Conservation (phyloP, 2,113 vertebrate species). For the Phyllopteryx taeniolatus region DNA sequence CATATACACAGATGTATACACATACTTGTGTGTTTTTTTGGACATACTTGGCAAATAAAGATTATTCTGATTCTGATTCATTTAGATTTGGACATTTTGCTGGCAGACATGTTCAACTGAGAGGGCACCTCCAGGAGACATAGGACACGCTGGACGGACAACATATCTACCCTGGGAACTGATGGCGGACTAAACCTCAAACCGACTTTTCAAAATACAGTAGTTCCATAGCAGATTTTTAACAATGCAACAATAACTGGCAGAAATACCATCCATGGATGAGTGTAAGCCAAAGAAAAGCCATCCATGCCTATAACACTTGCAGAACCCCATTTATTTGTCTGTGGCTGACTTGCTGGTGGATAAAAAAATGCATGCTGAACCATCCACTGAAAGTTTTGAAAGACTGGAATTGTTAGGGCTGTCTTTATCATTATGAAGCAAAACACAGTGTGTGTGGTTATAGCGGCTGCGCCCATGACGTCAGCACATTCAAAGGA, state of each 20-base stretch:
- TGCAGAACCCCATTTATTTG: background rate
- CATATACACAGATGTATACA: no score
- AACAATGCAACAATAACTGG: background rate
- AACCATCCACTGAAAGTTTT: background rate
- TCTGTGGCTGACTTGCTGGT: background rate
- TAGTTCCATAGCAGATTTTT: background rate
- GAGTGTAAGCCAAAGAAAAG: background rate
- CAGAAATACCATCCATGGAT: background rate
- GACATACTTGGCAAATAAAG: no score
- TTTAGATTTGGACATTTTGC: no score
- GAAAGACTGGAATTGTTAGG: background rate
- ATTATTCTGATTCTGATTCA: no score
- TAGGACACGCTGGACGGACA: no score
- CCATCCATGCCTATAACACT: background rate
- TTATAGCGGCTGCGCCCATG: background rate
- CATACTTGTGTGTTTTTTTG: no score
- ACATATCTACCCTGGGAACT: no score
- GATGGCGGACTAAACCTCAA: no score
- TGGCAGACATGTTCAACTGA: no score
- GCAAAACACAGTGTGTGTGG: background rate
- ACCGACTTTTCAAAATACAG: no score
- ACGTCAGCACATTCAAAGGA: background rate
- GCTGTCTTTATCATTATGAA: background rate
- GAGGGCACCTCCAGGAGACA: no score
- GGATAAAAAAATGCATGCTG: background rate